Percentiles rank a stretch among this genome's conserved stretches.
These are phyloP conservation scores for Meloidogyne floridensis DNA, from an alignment of 1,140 invertebrate genomes.

Conservation along the genomic window DNA sequence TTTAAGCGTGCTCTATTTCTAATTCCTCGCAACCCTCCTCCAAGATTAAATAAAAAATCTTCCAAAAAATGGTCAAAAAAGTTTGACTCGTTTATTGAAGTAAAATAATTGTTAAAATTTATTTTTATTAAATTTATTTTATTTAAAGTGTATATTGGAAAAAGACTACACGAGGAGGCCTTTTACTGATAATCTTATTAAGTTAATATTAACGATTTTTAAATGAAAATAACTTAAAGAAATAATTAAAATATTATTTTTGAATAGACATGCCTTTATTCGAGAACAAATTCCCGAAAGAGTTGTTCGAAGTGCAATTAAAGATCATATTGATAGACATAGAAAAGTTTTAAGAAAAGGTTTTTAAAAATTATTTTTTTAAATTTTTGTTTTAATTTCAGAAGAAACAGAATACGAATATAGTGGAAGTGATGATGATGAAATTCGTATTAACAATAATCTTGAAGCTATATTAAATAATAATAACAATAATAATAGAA, in stretches of 20 bases:
- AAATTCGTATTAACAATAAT: conserved; percentile 41
- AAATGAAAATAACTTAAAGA: not conserved
- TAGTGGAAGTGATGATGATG: conserved; percentile 67
- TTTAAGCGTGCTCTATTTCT: conserved; percentile 83
- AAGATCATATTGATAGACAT: conserved; percentile 93
- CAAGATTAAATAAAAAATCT: conserved; percentile 77
- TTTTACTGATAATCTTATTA: conserved; percentile 94
- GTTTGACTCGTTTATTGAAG: conserved; percentile 77
- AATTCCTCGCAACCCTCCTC: conserved; percentile 94
- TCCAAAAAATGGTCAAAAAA: conserved; percentile 87
- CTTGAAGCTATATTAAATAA: conserved; percentile 16
- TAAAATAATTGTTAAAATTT: conserved; percentile 66
- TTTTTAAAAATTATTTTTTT: conserved; percentile 1
- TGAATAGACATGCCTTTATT: conserved; percentile 82
- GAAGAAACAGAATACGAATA: conserved; percentile 53
- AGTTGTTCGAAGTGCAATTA: conserved; percentile 94
- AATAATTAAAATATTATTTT: not conserved
- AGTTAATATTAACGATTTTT: conserved; percentile 65
- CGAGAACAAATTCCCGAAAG: conserved; percentile 94
- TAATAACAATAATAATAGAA: not conserved
- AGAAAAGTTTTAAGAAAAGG: conserved; percentile 59
- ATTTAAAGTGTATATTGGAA: conserved; percentile 75
- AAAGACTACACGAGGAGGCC: conserved; percentile 98
- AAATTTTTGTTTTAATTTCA: not conserved
- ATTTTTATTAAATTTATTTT: not conserved